phyloP scores from a whole-genome alignment of 2,113 vertebrate genomes.

The Dicerorhinus sumatrensis region DNA sequence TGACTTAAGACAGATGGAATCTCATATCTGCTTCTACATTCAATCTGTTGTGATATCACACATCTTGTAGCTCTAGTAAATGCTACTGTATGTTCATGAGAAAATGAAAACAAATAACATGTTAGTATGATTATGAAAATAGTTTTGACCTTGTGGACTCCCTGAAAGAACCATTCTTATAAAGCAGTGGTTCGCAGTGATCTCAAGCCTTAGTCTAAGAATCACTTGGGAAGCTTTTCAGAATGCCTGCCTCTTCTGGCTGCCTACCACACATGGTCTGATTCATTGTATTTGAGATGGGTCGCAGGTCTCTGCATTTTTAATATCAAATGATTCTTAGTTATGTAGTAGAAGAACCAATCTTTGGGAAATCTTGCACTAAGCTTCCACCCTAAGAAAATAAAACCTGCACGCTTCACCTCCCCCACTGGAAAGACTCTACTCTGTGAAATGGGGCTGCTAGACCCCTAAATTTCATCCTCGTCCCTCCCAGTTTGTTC shows the following conservation, averaged over 20 bases:
- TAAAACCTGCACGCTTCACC: background rate
- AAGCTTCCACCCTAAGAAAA: background rate
- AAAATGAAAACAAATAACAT: background rate
- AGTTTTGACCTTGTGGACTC: background rate
- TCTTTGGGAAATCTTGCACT: background rate
- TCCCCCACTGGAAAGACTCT: background rate
- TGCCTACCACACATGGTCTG: background rate
- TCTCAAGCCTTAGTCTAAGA: background rate
- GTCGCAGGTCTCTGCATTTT: background rate
- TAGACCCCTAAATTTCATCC: background rate
- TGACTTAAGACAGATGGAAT: background rate
- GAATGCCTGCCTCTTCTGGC: background rate
- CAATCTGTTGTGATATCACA: background rate
- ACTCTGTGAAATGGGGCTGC: background rate
- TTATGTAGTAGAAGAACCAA: background rate
- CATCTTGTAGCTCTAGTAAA: background rate
- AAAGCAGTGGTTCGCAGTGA: background rate
- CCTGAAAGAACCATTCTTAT: background rate
- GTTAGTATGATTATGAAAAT: background rate
- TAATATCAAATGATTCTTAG: background rate
- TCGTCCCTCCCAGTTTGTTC: background rate
- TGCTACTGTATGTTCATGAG: background rate
- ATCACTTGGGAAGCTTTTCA: background rate
- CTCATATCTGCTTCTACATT: background rate
- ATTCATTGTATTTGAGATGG: background rate